Evolutionary conservation across 2,113 vertebrate genomes (phyloP).

Genomic region (Eira barbara): DNA sequence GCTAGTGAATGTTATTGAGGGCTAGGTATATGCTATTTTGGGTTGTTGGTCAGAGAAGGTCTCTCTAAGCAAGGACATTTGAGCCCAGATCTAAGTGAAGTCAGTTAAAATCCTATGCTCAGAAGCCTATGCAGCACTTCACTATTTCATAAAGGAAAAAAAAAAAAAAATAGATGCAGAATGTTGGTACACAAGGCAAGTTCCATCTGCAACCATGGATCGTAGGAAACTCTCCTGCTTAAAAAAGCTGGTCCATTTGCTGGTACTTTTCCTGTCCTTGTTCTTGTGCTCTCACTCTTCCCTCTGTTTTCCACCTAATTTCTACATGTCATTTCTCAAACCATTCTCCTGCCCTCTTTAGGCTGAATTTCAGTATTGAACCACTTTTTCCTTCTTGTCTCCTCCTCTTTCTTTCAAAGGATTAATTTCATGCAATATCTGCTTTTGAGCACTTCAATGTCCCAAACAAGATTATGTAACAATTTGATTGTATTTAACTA

Average conservation of each 20-base stretch:
- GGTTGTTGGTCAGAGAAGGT: background rate
- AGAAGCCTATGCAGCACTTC: background rate
- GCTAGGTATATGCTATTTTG: background rate
- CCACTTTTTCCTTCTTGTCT: background rate
- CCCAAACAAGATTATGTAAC: background rate
- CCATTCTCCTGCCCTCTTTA: constrained; percentile 47
- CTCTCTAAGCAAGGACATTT: background rate
- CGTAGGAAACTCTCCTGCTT: background rate
- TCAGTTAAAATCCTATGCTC: background rate
- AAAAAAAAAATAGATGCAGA: background rate
- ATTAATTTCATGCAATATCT: background rate
- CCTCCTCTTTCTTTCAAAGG: background rate
- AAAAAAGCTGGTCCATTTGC: background rate
- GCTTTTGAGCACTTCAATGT: background rate
- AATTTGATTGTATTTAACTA: background rate
- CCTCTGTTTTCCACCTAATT: background rate
- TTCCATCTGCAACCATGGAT: background rate
- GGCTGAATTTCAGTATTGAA: constrained; percentile 51
- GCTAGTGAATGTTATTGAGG: background rate
- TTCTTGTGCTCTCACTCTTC: background rate
- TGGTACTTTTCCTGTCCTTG: background rate
- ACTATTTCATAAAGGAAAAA: background rate
- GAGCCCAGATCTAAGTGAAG: background rate
- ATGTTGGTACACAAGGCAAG: background rate
- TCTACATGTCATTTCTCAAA: background rate